Base-by-base conservation (phyloP, 2,888 invertebrate species). In the Blastobasis lacticolella region DNA sequence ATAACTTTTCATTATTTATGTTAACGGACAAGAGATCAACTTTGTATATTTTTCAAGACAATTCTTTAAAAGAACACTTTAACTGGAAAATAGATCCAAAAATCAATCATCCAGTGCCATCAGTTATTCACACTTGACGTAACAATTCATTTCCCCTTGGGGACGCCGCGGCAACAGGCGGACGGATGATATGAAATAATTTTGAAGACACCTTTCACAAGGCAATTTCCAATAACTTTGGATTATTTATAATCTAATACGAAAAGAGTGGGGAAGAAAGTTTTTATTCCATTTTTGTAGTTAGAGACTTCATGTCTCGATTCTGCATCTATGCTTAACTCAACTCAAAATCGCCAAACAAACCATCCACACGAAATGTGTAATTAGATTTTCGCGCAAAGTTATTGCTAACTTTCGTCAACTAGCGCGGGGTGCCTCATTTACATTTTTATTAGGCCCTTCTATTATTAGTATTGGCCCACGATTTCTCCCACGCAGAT, bases 161-260 rank as follows among this genome's bases (percentile, higher is more conserved):
- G 52, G 46, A 41, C 55, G 42, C 53, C 49, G 44, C 50, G 60
- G 60, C 59, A 59, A 60, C 55, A 56, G 61, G 51, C 54, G 48
- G 49, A 52, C 61, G 60, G 57, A 62, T 59, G 59, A 59, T 57
- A 55, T 54, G 49, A 66, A 61, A 71, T 66, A 65, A 63, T 63
- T 62, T 45, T 55, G 49, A 55, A 55, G 62, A 67, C 61, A 60
- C 23, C 66, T 64, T 56, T 65, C 57, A 60, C 60, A 52, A 59
- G 63, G 60, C 58, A 63, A 70, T 71, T 72, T 69, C 60, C 62
- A 66, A 64, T 63, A 52, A 60, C 58, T 57, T 62, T 57, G 59
- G 60, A 62, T 64, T 61, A 61, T 67, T 64, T 64, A 66, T 59
- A 67, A 65, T 58, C 63, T 59, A 58, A 58, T 62, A 63, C 58